Conservation (phyloP, 1,140 invertebrate genomes). For the Aleiodes sp. region DNA sequence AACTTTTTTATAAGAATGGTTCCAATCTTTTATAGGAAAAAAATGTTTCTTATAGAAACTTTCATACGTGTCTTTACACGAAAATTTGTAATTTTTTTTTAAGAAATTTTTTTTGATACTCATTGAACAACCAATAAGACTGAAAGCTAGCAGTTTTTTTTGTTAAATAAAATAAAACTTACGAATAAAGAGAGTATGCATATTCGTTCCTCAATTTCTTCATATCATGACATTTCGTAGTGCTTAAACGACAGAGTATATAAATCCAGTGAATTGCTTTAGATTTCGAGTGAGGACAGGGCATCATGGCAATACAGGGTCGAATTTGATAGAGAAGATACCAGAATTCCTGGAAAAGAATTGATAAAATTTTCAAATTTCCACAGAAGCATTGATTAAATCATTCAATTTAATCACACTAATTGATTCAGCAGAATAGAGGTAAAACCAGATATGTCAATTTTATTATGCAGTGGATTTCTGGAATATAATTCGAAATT, state of each 20-base stretch:
- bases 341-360: slow-evolving; percentile 42
- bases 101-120: not conserved
- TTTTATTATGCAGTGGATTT: too few relatives aligned
- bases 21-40: too few relatives aligned
- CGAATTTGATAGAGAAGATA: slow-evolving; percentile 47
- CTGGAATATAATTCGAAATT: too few relatives aligned
- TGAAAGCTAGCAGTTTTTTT: not conserved
- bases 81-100: too few relatives aligned
- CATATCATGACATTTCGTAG: slow-evolving; percentile 43
- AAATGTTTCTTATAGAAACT: too few relatives aligned
- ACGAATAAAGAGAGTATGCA: slow-evolving; percentile 45
- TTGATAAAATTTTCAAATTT: not conserved
- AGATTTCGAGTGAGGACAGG: slow-evolving; percentile 36
- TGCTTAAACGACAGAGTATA: slow-evolving; percentile 41
- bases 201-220: slow-evolving; percentile 56
- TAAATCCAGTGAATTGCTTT: slow-evolving; percentile 50
- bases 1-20: too few relatives aligned
- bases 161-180: not conserved
- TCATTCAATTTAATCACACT: too few relatives aligned
- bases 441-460: too few relatives aligned
- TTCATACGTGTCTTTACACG: too few relatives aligned
- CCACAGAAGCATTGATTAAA: not conserved
- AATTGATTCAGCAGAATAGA: too few relatives aligned
- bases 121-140: not conserved
- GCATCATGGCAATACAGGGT: slow-evolving; percentile 43